Conservation (phyloP, 2,888 invertebrate genomes). For the Asteroscopus sphinx region DNA sequence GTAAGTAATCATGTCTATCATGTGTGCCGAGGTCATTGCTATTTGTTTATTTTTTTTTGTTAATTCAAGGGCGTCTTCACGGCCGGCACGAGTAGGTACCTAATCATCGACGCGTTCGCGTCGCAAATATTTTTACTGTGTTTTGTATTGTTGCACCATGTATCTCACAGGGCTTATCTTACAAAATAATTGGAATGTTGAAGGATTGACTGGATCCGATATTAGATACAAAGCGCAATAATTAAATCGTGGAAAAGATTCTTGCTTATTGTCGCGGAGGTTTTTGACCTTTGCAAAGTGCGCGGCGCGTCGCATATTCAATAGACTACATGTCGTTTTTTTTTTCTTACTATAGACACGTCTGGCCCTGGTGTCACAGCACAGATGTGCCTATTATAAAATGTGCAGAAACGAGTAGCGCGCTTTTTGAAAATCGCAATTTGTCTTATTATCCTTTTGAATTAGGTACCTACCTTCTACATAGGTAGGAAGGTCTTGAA, state of each 20-base stretch:
- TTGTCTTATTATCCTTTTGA: conserved; percentile 2
- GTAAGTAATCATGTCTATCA: conserved; percentile 77
- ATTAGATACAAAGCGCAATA: conserved; percentile 60
- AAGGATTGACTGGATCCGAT: conserved; percentile 12
- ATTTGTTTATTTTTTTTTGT: conserved; percentile 86
- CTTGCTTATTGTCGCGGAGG: conserved; percentile 77
- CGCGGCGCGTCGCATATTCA: conserved; percentile 73
- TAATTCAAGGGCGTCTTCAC: conserved; percentile 82
- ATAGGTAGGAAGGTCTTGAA: no score
- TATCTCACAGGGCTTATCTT: conserved; percentile 9
- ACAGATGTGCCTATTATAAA: conserved; percentile 53
- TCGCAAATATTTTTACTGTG: conserved; percentile 50
- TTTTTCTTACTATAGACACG: conserved; percentile 65
- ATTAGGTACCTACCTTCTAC: no score
- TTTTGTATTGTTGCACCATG: conserved; percentile 33
- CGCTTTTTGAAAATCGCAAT: conserved; percentile 46
- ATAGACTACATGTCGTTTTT: conserved; percentile 69
- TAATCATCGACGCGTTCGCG: conserved; percentile 49
- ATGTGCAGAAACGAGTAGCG: conserved; percentile 30
- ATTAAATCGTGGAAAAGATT: conserved; percentile 72
- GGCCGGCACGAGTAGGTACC: conserved; percentile 55
- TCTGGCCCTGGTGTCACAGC: conserved; percentile 61
- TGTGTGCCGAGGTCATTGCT: conserved; percentile 86
- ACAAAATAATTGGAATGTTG: conserved; percentile 30
- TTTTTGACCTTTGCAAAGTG: conserved; percentile 76